Conservation (phyloP, 2,888 invertebrate genomes). For the Cryptops parisi region DNA sequence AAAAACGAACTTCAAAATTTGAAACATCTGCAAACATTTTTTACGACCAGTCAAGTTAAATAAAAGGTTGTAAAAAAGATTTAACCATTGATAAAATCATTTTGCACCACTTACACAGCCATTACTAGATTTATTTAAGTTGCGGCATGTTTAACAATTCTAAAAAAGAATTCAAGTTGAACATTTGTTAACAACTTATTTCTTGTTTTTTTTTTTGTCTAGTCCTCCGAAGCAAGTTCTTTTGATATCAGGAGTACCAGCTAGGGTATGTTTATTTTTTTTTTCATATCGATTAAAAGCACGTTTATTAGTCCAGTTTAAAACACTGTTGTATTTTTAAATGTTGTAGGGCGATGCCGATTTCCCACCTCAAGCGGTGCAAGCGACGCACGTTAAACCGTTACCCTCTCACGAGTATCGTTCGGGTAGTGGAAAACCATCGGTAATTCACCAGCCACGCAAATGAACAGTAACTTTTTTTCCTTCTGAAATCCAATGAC, state of each 20-base stretch:
- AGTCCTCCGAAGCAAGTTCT: slow-evolving; percentile 56
- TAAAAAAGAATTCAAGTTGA: not conserved
- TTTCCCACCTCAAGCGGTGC: slow-evolving; percentile 76
- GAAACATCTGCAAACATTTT: not conserved
- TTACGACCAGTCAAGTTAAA: not conserved
- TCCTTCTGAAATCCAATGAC: too few species aligned
- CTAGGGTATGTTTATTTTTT: slow-evolving; percentile 34
- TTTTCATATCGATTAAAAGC: not conserved
- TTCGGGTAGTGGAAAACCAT: slow-evolving; percentile 41
- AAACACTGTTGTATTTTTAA: not conserved
- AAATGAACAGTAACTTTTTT: too few species aligned
- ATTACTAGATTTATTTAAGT: too few species aligned
- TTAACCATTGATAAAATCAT: too few species aligned
- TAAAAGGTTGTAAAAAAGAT: too few species aligned
- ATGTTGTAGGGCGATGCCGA: slow-evolving; percentile 54
- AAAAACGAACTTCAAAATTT: too few species aligned
- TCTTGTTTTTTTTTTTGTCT: slow-evolving; percentile 19
- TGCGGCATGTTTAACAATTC: not conserved
- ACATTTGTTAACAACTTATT: not conserved
- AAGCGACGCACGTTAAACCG: slow-evolving; percentile 63
- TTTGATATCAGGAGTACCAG: slow-evolving; percentile 61
- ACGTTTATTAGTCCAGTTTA: not conserved
- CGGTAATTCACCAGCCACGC: slow-evolving; percentile 72
- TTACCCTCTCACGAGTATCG: slow-evolving; percentile 47
- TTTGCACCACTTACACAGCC: too few species aligned